These are phyloP conservation scores for Brachymystax lenok DNA, from an alignment of 2,797 vertebrate species.

Conservation along the genomic window DNA sequence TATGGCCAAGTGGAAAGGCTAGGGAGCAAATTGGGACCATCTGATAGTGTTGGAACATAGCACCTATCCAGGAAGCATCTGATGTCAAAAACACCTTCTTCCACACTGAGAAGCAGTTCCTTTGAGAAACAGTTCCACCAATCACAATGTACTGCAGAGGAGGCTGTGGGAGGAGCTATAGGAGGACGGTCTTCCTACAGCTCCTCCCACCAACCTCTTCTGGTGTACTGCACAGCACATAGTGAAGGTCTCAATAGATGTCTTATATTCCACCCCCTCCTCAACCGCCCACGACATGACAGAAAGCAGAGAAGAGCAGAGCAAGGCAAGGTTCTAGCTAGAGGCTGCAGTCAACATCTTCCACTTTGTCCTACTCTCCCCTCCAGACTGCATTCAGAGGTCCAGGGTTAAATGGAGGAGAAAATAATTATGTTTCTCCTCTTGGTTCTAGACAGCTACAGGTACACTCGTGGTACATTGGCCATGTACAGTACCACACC, in stretches of 20 bases:
- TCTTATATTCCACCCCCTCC: background rate
- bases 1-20: too few relatives aligned
- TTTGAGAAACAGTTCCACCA: background rate
- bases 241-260: background rate
- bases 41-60: too few relatives aligned
- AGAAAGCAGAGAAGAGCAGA: background rate
- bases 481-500: too few relatives aligned
- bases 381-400: too few relatives aligned
- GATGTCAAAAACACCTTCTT: background rate
- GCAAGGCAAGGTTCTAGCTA: background rate
- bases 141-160: background rate
- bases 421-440: background rate
- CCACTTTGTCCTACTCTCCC: background rate
- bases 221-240: background rate
- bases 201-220: too few relatives aligned
- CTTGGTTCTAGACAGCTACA: background rate
- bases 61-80: too few relatives aligned
- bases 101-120: background rate
- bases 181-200: too few relatives aligned
- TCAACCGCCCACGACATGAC: background rate
- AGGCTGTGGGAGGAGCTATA: too few relatives aligned
- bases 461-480: background rate
- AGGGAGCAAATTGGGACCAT: too few relatives aligned
- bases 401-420: too few relatives aligned
- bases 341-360: background rate